Conservation (phyloP, 2,797 vertebrate species). For the Heterohyrax brucei region DNA sequence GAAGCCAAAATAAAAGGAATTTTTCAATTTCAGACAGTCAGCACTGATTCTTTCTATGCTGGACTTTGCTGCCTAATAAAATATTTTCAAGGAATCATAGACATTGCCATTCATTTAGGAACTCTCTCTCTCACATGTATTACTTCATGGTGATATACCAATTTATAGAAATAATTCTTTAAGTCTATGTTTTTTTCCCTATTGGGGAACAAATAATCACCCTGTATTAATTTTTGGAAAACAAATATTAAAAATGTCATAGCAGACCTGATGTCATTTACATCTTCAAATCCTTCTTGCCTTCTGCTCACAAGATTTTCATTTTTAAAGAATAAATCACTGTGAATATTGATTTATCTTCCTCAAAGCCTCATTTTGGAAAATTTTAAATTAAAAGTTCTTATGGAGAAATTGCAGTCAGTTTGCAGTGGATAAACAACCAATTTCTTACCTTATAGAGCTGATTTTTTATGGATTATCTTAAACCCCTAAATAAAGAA, state of each 20-base stretch:
- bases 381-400: slow-evolving; percentile 48
- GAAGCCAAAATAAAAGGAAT: neutral
- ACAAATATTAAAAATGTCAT: slow-evolving; percentile 37
- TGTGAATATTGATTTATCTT: slow-evolving; percentile 7
- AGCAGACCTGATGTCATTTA: slow-evolving; percentile 3
- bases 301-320: neutral
- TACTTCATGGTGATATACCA: neutral
- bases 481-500: slow-evolving; percentile 1
- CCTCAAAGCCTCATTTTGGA: neutral
- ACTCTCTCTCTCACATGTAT: neutral
- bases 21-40: neutral
- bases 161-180: neutral
- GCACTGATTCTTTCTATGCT: neutral
- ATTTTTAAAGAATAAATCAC: slow-evolving; percentile 27
- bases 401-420: neutral
- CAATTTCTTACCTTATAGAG: neutral
- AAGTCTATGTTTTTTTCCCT: neutral
- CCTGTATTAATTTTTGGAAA: slow-evolving; percentile 44
- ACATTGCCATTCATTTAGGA: neutral
- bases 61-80: neutral
- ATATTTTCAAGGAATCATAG: neutral
- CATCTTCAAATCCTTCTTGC: neutral
- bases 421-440: neutral
- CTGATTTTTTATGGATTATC: neutral
- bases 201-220: neutral